A percentile compares a stretch with the other conserved stretches of the same genome.
Conservation (phyloP, 2,113 vertebrate species). For the Balaenoptera acutorostrata region DNA sequence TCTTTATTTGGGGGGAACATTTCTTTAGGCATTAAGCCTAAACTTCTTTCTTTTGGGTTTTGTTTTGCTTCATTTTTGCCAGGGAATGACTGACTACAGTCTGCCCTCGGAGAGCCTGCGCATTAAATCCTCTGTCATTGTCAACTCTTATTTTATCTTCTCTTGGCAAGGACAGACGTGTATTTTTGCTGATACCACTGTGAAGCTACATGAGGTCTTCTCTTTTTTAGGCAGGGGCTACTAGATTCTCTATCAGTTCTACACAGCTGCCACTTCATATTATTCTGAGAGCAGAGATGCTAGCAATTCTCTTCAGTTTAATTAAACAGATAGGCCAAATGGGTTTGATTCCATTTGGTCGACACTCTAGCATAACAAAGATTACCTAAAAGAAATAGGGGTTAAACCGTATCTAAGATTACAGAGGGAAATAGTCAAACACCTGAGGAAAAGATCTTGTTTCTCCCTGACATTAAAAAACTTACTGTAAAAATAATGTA, state of each 20-base stretch:
- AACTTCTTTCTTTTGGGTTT: background rate
- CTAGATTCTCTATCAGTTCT: background rate
- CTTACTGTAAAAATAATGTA: conserved; percentile 32
- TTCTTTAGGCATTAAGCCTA: background rate
- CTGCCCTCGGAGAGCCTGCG: background rate
- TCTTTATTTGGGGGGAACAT: background rate
- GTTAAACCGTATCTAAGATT: background rate
- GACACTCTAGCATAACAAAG: conserved; percentile 30
- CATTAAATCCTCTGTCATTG: background rate
- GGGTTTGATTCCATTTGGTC: background rate
- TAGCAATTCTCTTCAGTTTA: conserved; percentile 5
- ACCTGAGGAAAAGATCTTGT: conserved; percentile 9
- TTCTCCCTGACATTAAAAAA: conserved; percentile 25
- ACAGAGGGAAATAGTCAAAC: conserved; percentile 38
- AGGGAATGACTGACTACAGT: background rate
- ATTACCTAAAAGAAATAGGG: conserved; percentile 35
- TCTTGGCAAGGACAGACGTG: background rate
- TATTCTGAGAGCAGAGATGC: background rate
- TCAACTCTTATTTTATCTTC: background rate
- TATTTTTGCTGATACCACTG: background rate
- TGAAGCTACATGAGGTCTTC: background rate
- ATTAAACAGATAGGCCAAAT: background rate
- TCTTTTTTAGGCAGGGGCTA: background rate
- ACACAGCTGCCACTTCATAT: background rate
- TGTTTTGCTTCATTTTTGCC: background rate